These are phyloP conservation scores for Drosophila buzzatii DNA, from an alignment of 2,888 invertebrate species.

Conservation along the genomic window DNA sequence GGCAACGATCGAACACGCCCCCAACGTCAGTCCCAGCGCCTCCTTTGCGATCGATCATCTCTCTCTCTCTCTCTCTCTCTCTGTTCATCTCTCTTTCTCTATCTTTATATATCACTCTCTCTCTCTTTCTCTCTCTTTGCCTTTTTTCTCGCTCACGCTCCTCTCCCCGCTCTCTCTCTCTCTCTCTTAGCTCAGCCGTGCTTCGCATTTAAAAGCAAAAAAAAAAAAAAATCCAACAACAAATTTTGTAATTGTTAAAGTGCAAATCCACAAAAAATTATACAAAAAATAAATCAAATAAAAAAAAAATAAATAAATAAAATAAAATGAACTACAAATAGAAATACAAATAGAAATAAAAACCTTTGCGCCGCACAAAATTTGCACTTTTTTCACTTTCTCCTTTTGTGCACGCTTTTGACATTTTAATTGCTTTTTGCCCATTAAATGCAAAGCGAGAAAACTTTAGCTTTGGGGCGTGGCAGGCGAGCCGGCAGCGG, in stretches of 20 bases:
- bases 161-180: not conserved
- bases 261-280: conserved; percentile 31
- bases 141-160: too few species aligned
- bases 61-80: not conserved
- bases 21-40: not conserved
- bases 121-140: not conserved
- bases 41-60: too few species aligned
- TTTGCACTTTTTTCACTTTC: conserved; percentile 78
- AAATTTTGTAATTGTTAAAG: conserved; percentile 57
- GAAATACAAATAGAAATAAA: conserved; percentile 18
- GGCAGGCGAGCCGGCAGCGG: not conserved
- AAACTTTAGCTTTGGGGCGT: conserved; percentile 7
- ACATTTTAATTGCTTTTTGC: conserved; percentile 80
- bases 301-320: conserved; percentile 18
- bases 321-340: conserved; percentile 32
- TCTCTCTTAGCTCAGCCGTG: not conserved
- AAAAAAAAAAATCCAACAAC: conserved; percentile 6
- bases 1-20: conserved; percentile 33
- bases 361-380: conserved; percentile 50
- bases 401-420: conserved; percentile 81
- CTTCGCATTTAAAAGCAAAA: conserved; percentile 39
- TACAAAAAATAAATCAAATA: conserved; percentile 33
- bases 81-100: not conserved
- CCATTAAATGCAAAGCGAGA: conserved; percentile 64
- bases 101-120: not conserved